These are phyloP conservation scores for Coelinius sp. DNA, from an alignment of 2,888 invertebrate species.

Conservation along the genomic window DNA sequence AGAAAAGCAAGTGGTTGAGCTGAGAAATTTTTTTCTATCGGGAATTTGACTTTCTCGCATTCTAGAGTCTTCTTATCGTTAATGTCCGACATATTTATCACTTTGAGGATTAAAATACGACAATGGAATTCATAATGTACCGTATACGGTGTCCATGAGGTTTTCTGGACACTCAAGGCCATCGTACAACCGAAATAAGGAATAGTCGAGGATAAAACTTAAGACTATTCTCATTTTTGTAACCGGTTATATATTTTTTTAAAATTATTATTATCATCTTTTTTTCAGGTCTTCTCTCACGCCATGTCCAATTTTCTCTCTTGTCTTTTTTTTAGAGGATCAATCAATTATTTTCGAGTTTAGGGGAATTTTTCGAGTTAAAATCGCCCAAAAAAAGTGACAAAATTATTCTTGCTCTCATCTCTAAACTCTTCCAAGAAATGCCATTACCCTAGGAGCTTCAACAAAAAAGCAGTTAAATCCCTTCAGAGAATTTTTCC, in stretches of 20 bases:
- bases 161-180: constrained; percentile 18
- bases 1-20: neutral
- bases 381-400: neutral
- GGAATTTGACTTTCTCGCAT: constrained; percentile 7
- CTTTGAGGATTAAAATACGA: constrained; percentile 16
- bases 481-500: neutral
- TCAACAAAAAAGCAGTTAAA: neutral
- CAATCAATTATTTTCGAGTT: neutral
- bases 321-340: neutral
- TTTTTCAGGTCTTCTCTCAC: neutral
- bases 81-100: neutral
- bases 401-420: neutral
- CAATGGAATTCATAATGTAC: constrained; percentile 5
- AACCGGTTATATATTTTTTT: constrained; percentile 16
- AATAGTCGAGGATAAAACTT: constrained; percentile 7
- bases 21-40: constrained; percentile 4
- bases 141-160: neutral
- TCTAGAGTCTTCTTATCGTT: too few relatives aligned
- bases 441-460: neutral
- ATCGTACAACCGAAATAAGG: neutral
- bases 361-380: neutral
- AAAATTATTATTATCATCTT: too few relatives aligned
- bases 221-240: neutral
- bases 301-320: neutral
- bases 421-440: neutral